phyloP scores from a whole-genome alignment of 2,888 invertebrate species.

The Cerceris ruficornis region DNA sequence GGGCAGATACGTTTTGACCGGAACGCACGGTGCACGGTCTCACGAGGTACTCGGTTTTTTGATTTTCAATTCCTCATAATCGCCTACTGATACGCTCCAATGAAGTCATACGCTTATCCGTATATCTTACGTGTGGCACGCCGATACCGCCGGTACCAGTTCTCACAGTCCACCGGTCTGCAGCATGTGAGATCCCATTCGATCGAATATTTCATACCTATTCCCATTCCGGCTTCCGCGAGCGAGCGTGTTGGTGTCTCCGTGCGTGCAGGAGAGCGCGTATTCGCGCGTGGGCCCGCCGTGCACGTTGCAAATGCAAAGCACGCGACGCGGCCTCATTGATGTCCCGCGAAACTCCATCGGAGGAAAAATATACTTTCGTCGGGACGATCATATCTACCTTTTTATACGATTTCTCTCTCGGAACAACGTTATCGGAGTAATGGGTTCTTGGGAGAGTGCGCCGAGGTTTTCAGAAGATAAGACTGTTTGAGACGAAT shows the following conservation, averaged over 20 bases:
- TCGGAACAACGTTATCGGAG: neutral
- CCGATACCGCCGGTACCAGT: slow-evolving; percentile 49
- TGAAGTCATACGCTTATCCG: slow-evolving; percentile 66
- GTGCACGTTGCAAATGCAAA: slow-evolving; percentile 37
- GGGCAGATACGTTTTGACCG: neutral
- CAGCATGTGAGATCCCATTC: slow-evolving; percentile 34
- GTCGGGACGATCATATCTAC: slow-evolving; percentile 34
- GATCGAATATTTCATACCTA: slow-evolving; percentile 55
- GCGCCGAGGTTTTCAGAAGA: no score
- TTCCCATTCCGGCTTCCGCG: slow-evolving; percentile 52
- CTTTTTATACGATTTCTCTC: neutral
- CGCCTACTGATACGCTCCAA: slow-evolving; percentile 65
- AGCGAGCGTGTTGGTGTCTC: slow-evolving; percentile 4
- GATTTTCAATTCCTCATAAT: slow-evolving; percentile 54
- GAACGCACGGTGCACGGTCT: slow-evolving; percentile 24
- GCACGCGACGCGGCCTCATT: slow-evolving; percentile 56
- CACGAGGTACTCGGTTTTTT: slow-evolving; percentile 53
- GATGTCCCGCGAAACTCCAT: slow-evolving; percentile 51
- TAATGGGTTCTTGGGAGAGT: neutral
- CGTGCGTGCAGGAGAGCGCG: slow-evolving; percentile 16
- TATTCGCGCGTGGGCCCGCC: slow-evolving; percentile 32
- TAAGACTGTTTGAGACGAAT: no score
- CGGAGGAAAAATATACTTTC: slow-evolving; percentile 53
- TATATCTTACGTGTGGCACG: slow-evolving; percentile 38
- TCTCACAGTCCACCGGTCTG: slow-evolving; percentile 54